These are phyloP conservation scores for Apodemia duryi DNA, from an alignment of 2,888 invertebrate genomes.

Conservation along the genomic window DNA sequence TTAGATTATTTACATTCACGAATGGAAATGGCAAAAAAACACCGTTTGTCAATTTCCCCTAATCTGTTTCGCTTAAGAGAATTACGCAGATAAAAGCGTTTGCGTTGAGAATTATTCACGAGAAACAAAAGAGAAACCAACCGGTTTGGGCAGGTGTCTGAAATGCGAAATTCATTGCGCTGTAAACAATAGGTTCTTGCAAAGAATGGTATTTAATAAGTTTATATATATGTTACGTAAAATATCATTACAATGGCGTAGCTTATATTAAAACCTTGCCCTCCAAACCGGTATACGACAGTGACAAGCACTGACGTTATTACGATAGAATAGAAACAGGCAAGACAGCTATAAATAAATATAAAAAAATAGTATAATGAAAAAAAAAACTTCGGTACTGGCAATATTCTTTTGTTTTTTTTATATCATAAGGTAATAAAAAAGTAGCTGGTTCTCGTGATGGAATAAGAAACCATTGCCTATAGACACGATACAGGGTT, in stretches of 20 bases:
- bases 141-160: conserved; percentile 59
- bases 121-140: conserved; percentile 55
- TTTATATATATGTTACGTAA: conserved; percentile 11
- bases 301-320: no score
- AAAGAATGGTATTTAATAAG: conserved; percentile 21
- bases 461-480: no score
- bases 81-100: conserved; percentile 52
- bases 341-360: no score
- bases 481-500: no score
- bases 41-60: conserved; percentile 55
- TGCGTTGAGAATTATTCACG: conserved; percentile 52
- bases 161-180: conserved; percentile 65
- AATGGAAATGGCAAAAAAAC: conserved; percentile 24
- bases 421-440: no score
- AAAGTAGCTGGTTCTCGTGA: no score
- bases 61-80: conserved; percentile 53
- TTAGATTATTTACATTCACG: not conserved
- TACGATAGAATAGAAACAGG: no score
- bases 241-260: not conserved
- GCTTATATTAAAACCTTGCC: not conserved
- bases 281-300: no score
- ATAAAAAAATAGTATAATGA: no score
- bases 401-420: no score
- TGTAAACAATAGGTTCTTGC: conserved; percentile 64
- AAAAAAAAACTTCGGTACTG: no score